Evolutionary conservation across 2,888 invertebrate species (phyloP), one percentile per base, ranked within the genome.

Genomic region (Acanthosepion lycidas): DNA sequence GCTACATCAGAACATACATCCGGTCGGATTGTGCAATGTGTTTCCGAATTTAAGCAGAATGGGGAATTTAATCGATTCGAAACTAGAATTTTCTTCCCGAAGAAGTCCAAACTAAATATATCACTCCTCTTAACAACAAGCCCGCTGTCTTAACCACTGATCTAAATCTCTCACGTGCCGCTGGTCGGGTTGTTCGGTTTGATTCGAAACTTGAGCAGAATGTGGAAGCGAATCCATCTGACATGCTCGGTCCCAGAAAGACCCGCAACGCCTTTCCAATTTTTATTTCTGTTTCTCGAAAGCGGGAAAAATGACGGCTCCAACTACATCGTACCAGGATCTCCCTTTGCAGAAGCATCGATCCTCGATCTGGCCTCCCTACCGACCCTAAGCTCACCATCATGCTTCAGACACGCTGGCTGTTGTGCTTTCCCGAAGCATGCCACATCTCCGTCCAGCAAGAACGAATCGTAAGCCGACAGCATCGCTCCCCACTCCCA

Each of bases 201-300:
- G n/a, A n/a, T n/a, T 78, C 78, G 78, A n/a, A 78, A 78, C n/a
- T 78, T 78, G 78, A 78, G 78, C 78, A 78, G 78, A 78, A 78
- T 33, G 78, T 78, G 78, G 78, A 78, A 78, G 78, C 78, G 78
- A 78, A 78, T 78, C n/a, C 78, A 78, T n/a, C 78, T 78, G 78
- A 78, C 78, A 78, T 78, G 78, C n/a, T 18, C 78, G 78, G 78
- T 78, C 78, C 78, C 78, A 78, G 78, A 78, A 78, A 78, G 78
- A 78, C n/a, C 78, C 18, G 78, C 78, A 78, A 78, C 78, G 78
- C 78, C 78, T 18, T n/a, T 78, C 78, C 78, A n/a, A 78, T 78
- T 78, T 33, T 33, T 78, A 78, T 78, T 78, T 78, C 78, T n/a
- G 78, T 78, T n/a, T 78, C 78, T 78, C 33, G n/a, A 78, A 78